Base-by-base conservation (phyloP, 1,140 invertebrate species). In the Drosophila subpulchrella region DNA sequence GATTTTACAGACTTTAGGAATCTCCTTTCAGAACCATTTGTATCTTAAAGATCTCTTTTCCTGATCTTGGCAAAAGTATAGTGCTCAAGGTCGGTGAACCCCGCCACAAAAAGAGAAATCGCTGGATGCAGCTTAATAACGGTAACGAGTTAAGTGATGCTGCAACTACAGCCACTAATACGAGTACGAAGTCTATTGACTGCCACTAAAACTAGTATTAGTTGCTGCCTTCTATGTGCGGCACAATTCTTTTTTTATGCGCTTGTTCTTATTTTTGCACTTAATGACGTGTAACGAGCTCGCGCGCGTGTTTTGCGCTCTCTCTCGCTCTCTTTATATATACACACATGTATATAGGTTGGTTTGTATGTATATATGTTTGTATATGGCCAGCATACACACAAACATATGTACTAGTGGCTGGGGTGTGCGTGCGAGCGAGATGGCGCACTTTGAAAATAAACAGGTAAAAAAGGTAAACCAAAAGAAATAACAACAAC, bases 251-350 rank as follows among this genome's bases (percentile, higher is more conserved):
- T 71, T 59, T 63, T 81, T 81, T 81, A 83, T 84, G 82, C 70
- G 70, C 67, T 58, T 82, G 78, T 85, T 85, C 83, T 88, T 85
- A 78, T 88, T 85, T 71, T 85, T 85, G 83, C 82, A 85, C 82
- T 88, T 85, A 88, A 85, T 85, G 83, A 85, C 82, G 83, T 85
- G 82, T 85, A 85, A 85, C 78, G 73, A 76, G 61, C 70, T 58
- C 61, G 68, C 74, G 82, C 82, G 74, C 78, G 82, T 85, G 66
- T 78, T 85, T 86, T 73, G 55, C 51, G 41, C 68, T 61, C 63
- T 80, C 65, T 61, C 50, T 57, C 56, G 36, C 7, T 41, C 17
- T 66, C n/a, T 58, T 12, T 53, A 8, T 60, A 30, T 57, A 15
- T 67, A 36, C 57, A 17, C 48, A 39, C 56, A 34, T 47, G 38